Evolutionary conservation across 2,113 vertebrate species (phyloP), one percentile per base, ranked within the genome.

Genomic region (Toxostoma redivivum): DNA sequence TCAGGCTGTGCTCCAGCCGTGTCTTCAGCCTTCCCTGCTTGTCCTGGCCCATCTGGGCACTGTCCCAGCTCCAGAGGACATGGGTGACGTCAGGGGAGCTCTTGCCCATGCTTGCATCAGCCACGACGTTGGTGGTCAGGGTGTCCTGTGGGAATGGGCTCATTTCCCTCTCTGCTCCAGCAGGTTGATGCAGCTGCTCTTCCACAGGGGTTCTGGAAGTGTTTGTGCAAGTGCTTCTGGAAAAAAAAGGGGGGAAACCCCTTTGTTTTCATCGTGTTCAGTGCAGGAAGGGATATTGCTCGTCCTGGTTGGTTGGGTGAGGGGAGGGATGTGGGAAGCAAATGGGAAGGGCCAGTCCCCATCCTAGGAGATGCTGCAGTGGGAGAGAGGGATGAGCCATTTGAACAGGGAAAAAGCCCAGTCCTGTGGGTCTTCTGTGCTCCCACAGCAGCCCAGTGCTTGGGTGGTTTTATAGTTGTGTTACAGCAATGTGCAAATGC

Each of bases 41-140:
- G 0, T 61, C n/a, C 33, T 88, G 80, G 50, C 38, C 47, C 58
- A 47, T 37, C 56, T 82, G 85, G 80, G 72, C 42, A 12, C 48
- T 42, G 53, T 81, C 79, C 79, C 60, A 66, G 78, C 56, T 74
- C n/a, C 66, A 72, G 66, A 47, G 74, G 70, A 90, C 86, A 38
- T 0, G 4, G 30, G 16, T 95, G 87, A 95, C 40, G 27, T 65
- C 89, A 64, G 69, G 50, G 44, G 19, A 78, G 51, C 64, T 92
- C 65, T 86, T 73, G 54, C 45, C 35, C n/a, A 5, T 0, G 0
- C 76, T 94, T 94, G 57, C 54, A 77, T 94, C 70, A 94, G 93
- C 80, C 24, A 0, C n/a, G 0, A 5, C 0, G 2, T 33, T 56
- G 48, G 69, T 4, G 6, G 45, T 53, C 19, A 0, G 56, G 27